Conservation (phyloP, 2,888 invertebrate genomes). For the Psococerastis gibbosa region DNA sequence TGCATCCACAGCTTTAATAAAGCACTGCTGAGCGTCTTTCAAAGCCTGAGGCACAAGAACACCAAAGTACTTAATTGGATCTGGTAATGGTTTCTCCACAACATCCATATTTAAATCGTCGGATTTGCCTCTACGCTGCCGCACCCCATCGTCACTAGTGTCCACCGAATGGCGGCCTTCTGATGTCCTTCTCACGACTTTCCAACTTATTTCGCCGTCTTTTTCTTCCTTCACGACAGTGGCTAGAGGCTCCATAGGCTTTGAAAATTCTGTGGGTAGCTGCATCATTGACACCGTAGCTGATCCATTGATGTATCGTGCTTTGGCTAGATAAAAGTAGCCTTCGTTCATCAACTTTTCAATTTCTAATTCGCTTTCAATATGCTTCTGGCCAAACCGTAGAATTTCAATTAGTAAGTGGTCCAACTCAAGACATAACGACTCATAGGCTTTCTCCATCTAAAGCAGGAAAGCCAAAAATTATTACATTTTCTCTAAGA, state of each 20-base stretch:
- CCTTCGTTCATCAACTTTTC: conserved; percentile 50
- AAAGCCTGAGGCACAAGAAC: conserved; percentile 64
- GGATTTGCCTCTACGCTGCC: background rate
- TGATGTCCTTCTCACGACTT: background rate
- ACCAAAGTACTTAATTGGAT: conserved; percentile 77
- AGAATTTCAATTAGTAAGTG: conserved; percentile 46
- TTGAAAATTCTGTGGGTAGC: conserved; percentile 42
- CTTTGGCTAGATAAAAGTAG: conserved; percentile 53
- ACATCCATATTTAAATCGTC: conserved; percentile 12
- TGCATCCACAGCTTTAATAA: conserved; percentile 46
- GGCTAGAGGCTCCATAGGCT: conserved; percentile 25
- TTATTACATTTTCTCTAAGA: too few species aligned
- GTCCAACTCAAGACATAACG: conserved; percentile 42
- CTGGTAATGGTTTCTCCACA: conserved; percentile 20
- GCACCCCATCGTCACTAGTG: background rate
- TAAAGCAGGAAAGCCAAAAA: conserved; percentile 7
- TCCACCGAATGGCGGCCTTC: too few species aligned
- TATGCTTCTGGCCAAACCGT: conserved; percentile 52
- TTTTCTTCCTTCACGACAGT: background rate
- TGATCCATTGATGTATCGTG: conserved; percentile 60
- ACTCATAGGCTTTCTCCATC: conserved; percentile 19
- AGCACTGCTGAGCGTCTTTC: conserved; percentile 51
- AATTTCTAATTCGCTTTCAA: conserved; percentile 43
- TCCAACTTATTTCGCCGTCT: background rate
- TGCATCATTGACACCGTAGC: conserved; percentile 48